phyloP scores from a whole-genome alignment of 2,797 vertebrate genomes.

The Menidia menidia region DNA sequence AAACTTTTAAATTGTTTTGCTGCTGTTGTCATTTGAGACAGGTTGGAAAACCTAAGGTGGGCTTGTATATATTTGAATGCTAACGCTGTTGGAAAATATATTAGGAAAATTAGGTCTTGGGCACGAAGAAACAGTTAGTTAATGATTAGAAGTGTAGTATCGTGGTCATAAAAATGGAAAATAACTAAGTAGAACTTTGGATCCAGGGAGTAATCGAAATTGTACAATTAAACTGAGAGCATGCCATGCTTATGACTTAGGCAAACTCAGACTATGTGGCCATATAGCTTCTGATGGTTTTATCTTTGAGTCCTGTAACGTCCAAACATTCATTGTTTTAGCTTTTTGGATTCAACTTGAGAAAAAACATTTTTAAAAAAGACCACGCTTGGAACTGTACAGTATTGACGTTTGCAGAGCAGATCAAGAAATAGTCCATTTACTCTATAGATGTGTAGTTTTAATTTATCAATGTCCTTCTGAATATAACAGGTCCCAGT shows the following conservation, averaged over 20 bases:
- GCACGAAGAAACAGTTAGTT: slow-evolving; percentile 20
- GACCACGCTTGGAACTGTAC: neutral
- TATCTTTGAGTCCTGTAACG: neutral
- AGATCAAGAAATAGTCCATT: no score
- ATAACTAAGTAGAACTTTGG: slow-evolving; percentile 51
- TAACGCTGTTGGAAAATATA: neutral
- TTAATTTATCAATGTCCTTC: no score
- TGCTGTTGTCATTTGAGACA: neutral
- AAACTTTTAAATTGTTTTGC: neutral
- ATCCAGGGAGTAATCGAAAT: slow-evolving; percentile 41
- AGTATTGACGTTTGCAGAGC: neutral
- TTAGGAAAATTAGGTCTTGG: neutral
- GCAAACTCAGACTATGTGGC: slow-evolving; percentile 7
- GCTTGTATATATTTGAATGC: neutral
- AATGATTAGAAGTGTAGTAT: slow-evolving; percentile 55
- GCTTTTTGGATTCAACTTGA: neutral
- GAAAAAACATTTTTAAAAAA: neutral
- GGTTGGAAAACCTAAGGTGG: neutral
- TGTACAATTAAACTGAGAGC: neutral
- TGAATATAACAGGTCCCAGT: no score
- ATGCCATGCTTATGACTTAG: slow-evolving; percentile 3
- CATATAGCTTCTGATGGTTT: neutral
- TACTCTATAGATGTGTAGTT: no score
- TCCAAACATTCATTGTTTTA: neutral
- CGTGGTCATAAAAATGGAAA: slow-evolving; percentile 35